These are phyloP conservation scores for Blastobasis adustella DNA, from an alignment of 2,888 invertebrate genomes.

Conservation along the genomic window DNA sequence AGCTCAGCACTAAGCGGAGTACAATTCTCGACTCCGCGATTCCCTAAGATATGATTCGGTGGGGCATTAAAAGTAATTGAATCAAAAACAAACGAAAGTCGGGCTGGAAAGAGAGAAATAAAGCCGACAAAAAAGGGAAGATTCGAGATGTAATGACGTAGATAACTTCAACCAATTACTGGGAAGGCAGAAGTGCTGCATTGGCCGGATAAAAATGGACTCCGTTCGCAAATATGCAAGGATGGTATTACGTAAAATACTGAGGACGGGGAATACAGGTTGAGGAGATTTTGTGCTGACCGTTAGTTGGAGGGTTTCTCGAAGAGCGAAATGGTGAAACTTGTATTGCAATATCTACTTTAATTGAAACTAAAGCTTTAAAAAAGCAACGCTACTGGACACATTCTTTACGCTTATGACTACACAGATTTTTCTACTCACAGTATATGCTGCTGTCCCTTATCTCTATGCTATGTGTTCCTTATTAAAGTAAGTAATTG, in stretches of 20 bases:
- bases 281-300: slow-evolving; percentile 15
- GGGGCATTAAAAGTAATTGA: slow-evolving; percentile 63
- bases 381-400: too few species aligned
- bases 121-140: slow-evolving; percentile 55
- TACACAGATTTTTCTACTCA: too few species aligned
- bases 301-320: background rate
- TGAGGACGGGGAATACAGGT: slow-evolving; percentile 25
- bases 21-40: slow-evolving; percentile 10
- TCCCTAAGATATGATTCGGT: slow-evolving; percentile 19
- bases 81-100: slow-evolving; percentile 67
- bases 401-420: too few species aligned
- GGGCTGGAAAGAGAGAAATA: slow-evolving; percentile 55
- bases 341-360: too few species aligned
- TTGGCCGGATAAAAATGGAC: slow-evolving; percentile 64
- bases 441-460: too few species aligned
- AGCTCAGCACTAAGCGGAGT: slow-evolving; percentile 1
- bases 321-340: too few species aligned
- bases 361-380: too few species aligned
- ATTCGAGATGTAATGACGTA: slow-evolving; percentile 70
- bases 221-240: slow-evolving; percentile 58
- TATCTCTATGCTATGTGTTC: too few species aligned
- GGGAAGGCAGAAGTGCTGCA: slow-evolving; percentile 61
- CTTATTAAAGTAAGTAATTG: too few species aligned
- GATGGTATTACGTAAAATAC: slow-evolving; percentile 43
- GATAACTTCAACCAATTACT: slow-evolving; percentile 73